These are phyloP conservation scores for Drosophila equinoxialis DNA, from an alignment of 1,140 invertebrate genomes.

Conservation along the genomic window DNA sequence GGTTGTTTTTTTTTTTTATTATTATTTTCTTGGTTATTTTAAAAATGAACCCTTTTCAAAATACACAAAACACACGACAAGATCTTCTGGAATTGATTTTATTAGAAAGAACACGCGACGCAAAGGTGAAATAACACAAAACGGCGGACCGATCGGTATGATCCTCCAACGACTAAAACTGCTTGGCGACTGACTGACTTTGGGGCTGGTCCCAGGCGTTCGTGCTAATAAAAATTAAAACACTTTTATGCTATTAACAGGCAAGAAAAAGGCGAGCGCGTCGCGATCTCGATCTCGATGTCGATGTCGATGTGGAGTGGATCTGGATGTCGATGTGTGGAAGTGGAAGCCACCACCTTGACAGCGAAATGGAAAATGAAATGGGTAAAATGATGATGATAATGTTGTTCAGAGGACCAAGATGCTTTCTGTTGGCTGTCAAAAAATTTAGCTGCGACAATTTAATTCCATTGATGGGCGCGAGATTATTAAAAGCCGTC, in stretches of 20 bases:
- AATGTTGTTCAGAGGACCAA: slow-evolving; percentile 29
- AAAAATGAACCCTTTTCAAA: slow-evolving; percentile 17
- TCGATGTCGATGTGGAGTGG: background rate
- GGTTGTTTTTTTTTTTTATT: background rate
- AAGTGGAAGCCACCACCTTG: slow-evolving; percentile 44
- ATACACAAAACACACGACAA: slow-evolving; percentile 55
- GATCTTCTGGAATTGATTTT: slow-evolving; percentile 67
- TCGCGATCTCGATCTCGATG: slow-evolving; percentile 28
- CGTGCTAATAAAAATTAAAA: slow-evolving; percentile 80
- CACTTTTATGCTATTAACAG: slow-evolving; percentile 78
- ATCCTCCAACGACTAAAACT: slow-evolving; percentile 63
- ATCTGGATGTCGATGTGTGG: slow-evolving; percentile 1
- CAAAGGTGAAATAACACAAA: background rate
- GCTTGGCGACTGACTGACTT: slow-evolving; percentile 60
- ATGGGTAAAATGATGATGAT: slow-evolving; percentile 31
- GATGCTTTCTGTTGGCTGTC: slow-evolving; percentile 46
- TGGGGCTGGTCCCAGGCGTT: slow-evolving; percentile 50
- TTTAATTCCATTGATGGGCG: slow-evolving; percentile 42
- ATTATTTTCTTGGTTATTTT: background rate
- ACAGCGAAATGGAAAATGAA: slow-evolving; percentile 39
- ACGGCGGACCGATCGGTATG: background rate
- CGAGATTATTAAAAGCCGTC: slow-evolving; percentile 44
- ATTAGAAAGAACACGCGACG: slow-evolving; percentile 63
- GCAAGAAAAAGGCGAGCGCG: slow-evolving; percentile 57
- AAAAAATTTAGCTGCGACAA: slow-evolving; percentile 48